Conservation (phyloP, 2,113 vertebrate genomes). For the Aspiorhynchus laticeps region DNA sequence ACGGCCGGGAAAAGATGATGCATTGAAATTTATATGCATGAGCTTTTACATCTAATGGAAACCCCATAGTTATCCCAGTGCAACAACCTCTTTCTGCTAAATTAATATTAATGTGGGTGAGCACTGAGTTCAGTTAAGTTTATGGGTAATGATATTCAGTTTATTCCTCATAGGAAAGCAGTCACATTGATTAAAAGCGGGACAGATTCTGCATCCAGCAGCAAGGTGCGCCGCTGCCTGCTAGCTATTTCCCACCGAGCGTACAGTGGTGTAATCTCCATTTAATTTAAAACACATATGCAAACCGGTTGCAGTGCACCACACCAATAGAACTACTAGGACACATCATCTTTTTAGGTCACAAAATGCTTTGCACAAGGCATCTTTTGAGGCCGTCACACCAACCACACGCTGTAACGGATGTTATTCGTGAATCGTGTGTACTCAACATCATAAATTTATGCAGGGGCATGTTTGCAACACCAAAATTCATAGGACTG, state of each 20-base stretch:
- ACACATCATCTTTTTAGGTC: slow-evolving; percentile 22
- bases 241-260: slow-evolving; percentile 66
- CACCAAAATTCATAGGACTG: neutral
- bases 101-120: slow-evolving; percentile 80
- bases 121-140: slow-evolving; percentile 77
- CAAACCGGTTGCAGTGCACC: slow-evolving; percentile 17
- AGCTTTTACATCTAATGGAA: slow-evolving; percentile 75
- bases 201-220: slow-evolving; percentile 62
- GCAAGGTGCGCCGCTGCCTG: slow-evolving; percentile 65
- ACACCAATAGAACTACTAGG: slow-evolving; percentile 37
- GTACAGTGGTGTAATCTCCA: slow-evolving; percentile 53
- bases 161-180: slow-evolving; percentile 79
- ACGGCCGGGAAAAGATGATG: slow-evolving; percentile 61
- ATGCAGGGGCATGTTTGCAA: slow-evolving; percentile 10
- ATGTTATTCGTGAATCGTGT: neutral
- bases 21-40: slow-evolving; percentile 74
- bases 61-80: slow-evolving; percentile 70
- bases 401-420: neutral
- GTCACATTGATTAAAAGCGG: slow-evolving; percentile 79
- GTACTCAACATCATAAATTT: slow-evolving; percentile 8
- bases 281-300: slow-evolving; percentile 43
- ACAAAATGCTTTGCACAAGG: slow-evolving; percentile 24
- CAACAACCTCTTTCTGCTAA: slow-evolving; percentile 72
- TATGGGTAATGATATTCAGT: slow-evolving; percentile 83
- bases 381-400: neutral